Conservation (phyloP, 2,888 invertebrate species). For the Panopea generosa region DNA sequence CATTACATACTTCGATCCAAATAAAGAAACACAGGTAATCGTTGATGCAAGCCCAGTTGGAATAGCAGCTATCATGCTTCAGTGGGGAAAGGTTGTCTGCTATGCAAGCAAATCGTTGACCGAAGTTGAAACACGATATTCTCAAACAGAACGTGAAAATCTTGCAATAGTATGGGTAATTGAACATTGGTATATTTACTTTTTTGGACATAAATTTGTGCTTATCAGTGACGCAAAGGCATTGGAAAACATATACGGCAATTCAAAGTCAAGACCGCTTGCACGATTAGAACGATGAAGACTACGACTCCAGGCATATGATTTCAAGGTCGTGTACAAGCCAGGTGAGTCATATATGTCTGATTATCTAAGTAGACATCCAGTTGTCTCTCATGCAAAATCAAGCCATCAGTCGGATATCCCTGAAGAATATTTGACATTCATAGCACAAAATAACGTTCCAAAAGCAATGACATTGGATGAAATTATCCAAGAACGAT, state of each 20-base stretch:
- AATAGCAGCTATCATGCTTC: conserved; percentile 55
- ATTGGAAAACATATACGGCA: no score
- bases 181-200: conserved; percentile 67
- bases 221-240: no score
- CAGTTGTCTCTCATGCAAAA: no score
- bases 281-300: no score
- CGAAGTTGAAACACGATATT: conserved; percentile 59
- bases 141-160: conserved; percentile 67
- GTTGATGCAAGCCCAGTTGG: conserved; percentile 63
- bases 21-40: conserved; percentile 29
- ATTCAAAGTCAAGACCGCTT: no score
- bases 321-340: no score
- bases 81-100: conserved; percentile 41
- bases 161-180: conserved; percentile 69
- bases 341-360: no score
- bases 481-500: conserved; percentile 45
- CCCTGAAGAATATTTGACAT: conserved; percentile 47
- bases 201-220: no score
- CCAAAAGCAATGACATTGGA: conserved; percentile 66
- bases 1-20: conserved; percentile 58
- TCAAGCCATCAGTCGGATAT: no score
- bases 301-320: no score
- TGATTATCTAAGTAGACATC: no score
- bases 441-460: conserved; percentile 32
- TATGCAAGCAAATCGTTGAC: conserved; percentile 63